Conservation (phyloP, 2,797 vertebrate species). For the Cephalopachus bancanus region DNA sequence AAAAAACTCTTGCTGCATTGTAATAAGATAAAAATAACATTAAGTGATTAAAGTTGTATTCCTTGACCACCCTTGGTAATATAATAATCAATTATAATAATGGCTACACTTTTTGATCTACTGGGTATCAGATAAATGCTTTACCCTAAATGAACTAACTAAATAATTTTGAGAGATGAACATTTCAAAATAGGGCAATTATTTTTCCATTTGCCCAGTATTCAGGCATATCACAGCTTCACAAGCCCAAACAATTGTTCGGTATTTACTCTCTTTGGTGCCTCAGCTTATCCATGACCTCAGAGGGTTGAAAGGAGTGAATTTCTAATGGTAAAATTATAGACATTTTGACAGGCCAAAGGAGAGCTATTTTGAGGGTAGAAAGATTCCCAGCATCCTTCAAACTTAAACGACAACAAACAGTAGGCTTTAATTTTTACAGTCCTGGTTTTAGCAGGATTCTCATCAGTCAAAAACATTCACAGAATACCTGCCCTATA, state of each 20-base stretch:
- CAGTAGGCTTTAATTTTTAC: slow-evolving; percentile 77
- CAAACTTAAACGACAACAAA: slow-evolving; percentile 79
- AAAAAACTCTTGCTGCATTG: background rate
- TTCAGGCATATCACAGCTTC: background rate
- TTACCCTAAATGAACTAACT: background rate
- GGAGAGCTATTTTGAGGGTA: slow-evolving; percentile 39
- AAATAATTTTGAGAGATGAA: background rate
- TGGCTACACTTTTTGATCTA: background rate
- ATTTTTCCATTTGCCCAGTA: background rate
- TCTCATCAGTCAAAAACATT: slow-evolving; percentile 78
- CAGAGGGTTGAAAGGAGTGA: slow-evolving; percentile 14
- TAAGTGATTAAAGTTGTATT: background rate
- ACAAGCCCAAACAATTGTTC: background rate
- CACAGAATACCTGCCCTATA: slow-evolving; percentile 67
- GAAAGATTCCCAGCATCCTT: slow-evolving; percentile 49
- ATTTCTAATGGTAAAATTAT: slow-evolving; percentile 76
- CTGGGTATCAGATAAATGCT: background rate
- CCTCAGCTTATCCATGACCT: background rate
- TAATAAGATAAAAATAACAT: background rate
- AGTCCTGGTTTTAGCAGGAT: slow-evolving; percentile 60
- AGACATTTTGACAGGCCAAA: slow-evolving; percentile 74
- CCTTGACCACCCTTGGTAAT: background rate
- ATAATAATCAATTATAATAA: background rate
- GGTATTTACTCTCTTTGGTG: background rate
- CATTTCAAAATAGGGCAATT: background rate